Evolutionary conservation across 2,888 invertebrate species (phyloP), one percentile per base, ranked within the genome.

Genomic region (Mellilla xanthometata): DNA sequence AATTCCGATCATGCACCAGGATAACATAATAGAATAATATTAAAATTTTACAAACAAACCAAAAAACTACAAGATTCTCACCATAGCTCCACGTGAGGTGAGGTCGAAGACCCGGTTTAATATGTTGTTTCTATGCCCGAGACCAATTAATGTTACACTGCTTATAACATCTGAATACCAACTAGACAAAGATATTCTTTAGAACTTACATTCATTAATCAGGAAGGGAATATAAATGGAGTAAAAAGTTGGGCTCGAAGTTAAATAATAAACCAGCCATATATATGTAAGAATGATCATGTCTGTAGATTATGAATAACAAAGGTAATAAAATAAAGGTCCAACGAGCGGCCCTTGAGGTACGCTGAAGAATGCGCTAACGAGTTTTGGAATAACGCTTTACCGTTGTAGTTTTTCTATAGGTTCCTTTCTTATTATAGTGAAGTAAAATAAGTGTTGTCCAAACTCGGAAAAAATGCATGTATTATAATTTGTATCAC

Each of bases 41-140:
- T 62, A n/a, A n/a, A n/a, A 52, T 54, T 44, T 53, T 39, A 46
- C 58, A 65, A 65, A 50, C 47, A 29, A 38, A 30, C 41, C 49
- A 62, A 69, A 67, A 65, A 62, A 50, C 39, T 40, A 27, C 45
- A 23, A 40, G 51, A 68, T 70, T 77, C 72, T 53, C 62, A 63
- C 62, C 74, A 80, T 84, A 63, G 67, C 67, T 69, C 51, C 78
- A 74, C 81, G 81, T 67, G 60, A 42, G 31, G 43, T 39, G 55
- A 60, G 84, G 79, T 82, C 83, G 76, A 72, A 76, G 81, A 75
- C 72, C 84, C 72, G 76, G 56, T 72, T 84, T 78, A 78, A 71
- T 79, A 78, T 81, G 80, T 74, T 68, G 58, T 65, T 60, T 56
- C 66, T 67, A 68, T 73, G 63, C 63, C 68, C 61, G 63, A 60